Evolutionary conservation across 2,113 vertebrate species (phyloP).

Genomic region (Penelope pileata): DNA sequence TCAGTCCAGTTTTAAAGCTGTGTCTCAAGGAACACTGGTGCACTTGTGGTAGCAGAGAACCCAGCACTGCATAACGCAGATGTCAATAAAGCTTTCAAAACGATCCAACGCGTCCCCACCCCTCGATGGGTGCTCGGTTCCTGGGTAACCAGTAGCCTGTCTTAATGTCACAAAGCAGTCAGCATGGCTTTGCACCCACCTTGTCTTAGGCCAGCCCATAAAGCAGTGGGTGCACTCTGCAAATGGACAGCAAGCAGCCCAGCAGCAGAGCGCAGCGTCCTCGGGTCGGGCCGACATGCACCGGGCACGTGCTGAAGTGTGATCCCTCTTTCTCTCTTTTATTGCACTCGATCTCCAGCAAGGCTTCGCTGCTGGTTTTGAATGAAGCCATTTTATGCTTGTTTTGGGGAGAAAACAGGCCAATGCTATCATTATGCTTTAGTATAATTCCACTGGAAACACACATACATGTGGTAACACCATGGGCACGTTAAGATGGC

Average conservation of each 20-base stretch:
- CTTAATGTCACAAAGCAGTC: background rate
- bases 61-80: too few species aligned
- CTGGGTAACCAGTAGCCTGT: background rate
- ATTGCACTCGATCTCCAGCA: background rate
- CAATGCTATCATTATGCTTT: background rate
- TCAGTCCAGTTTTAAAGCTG: background rate
- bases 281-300: fast-evolving
- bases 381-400: background rate
- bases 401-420: background rate
- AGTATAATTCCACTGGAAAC: background rate
- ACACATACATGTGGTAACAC: too few species aligned
- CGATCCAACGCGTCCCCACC: too few species aligned
- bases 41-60: too few species aligned
- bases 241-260: background rate
- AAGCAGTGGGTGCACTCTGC: background rate
- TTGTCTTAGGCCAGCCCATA: background rate
- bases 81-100: too few species aligned
- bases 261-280: background rate
- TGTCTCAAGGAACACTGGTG: background rate
- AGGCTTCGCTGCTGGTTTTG: background rate
- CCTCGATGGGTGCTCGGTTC: too few species aligned
- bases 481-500: background rate
- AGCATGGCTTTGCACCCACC: background rate
- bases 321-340: background rate
- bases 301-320: background rate